Conservation (phyloP, 2,113 vertebrate species). For the Mesocricetus auratus region DNA sequence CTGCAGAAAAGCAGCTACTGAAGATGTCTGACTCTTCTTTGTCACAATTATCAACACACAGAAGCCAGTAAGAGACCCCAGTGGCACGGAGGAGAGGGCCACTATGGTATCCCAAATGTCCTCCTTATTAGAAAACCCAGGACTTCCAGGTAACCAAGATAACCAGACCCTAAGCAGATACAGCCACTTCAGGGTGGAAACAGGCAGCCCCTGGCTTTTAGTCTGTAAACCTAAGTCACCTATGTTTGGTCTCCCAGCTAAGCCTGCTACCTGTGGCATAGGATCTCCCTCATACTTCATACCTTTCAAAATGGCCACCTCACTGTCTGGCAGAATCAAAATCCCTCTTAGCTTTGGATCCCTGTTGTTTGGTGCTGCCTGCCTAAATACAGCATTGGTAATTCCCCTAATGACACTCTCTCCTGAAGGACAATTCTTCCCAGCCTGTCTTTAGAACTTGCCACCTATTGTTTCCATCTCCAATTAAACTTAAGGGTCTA, state of each 20-base stretch:
- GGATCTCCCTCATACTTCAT: background rate
- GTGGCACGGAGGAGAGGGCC: fast-evolving
- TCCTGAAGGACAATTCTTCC: background rate
- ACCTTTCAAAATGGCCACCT: background rate
- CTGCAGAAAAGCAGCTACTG: background rate
- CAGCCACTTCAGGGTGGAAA: background rate
- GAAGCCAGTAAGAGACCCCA: background rate
- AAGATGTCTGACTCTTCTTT: background rate
- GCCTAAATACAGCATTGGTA: background rate
- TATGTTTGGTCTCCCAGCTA: no score
- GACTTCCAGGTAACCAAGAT: background rate
- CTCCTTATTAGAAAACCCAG: background rate
- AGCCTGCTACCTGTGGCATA: background rate
- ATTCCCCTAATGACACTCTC: background rate
- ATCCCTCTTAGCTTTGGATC: background rate
- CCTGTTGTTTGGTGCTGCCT: background rate
- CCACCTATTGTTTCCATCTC: background rate
- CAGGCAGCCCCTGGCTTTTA: background rate
- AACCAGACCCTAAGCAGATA: background rate
- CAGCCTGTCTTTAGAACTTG: background rate
- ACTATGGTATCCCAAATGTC: fast-evolving
- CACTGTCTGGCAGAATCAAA: background rate
- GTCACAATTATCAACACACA: background rate
- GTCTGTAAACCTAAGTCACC: background rate
- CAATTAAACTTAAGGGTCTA: background rate